Evolutionary conservation across 2,888 invertebrate genomes (phyloP).

Genomic region (Ischnus inquisitorius): DNA sequence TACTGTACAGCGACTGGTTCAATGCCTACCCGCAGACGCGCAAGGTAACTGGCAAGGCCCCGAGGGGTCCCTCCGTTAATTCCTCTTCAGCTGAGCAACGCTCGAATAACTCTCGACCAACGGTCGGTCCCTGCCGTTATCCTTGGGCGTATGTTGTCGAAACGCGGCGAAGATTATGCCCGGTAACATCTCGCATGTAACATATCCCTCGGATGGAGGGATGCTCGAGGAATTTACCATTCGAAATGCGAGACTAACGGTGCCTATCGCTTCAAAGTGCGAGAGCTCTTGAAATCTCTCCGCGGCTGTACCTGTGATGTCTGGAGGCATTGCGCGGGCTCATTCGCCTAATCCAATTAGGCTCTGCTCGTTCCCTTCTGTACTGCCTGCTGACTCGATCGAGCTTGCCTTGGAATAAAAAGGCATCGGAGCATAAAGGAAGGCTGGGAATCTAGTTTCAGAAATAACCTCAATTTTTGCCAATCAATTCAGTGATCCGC

Average conservation of each 20-base stretch:
- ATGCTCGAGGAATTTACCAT: conserved; percentile 26
- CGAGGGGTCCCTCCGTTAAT: neutral
- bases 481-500: too few relatives aligned
- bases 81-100: conserved; percentile 5
- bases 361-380: neutral
- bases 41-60: neutral
- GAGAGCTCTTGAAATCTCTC: neutral
- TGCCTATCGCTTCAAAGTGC: neutral
- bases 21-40: neutral
- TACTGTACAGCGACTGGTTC: neutral
- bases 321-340: neutral
- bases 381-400: neutral
- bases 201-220: neutral
- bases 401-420: too few relatives aligned
- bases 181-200: neutral
- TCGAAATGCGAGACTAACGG: conserved; percentile 1
- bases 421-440: too few relatives aligned
- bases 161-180: conserved; percentile 19
- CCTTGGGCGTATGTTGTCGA: neutral
- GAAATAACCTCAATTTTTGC: too few relatives aligned
- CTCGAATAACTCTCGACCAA: neutral
- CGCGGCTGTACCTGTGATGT: neutral
- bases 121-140: neutral
- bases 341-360: neutral
- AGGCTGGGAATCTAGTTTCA: too few relatives aligned